phyloP scores from a whole-genome alignment of 2,797 vertebrate genomes.

The Natrix natrix region DNA sequence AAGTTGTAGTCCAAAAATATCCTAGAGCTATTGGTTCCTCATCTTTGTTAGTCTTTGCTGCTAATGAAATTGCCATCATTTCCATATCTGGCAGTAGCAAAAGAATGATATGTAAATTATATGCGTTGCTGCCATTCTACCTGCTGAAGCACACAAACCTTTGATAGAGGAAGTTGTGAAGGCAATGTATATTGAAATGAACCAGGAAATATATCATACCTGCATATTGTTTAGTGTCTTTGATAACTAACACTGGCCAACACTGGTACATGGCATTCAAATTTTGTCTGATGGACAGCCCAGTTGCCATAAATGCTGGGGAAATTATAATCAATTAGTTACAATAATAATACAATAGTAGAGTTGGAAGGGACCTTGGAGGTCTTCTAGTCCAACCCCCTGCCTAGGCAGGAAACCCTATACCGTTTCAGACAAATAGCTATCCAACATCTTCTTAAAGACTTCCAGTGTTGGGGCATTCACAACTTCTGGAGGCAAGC shows the following conservation, averaged over 20 bases:
- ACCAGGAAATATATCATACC: background rate
- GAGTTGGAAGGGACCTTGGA: too few relatives aligned
- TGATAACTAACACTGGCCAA: background rate
- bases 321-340: too few relatives aligned
- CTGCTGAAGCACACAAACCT: background rate
- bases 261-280: background rate
- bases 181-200: background rate
- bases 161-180: background rate
- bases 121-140: background rate
- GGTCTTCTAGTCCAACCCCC: too few relatives aligned
- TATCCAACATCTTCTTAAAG: too few relatives aligned
- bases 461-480: too few relatives aligned
- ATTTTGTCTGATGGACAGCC: background rate
- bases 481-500: too few relatives aligned
- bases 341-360: too few relatives aligned
- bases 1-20: background rate
- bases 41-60: background rate
- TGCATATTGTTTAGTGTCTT: background rate
- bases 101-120: background rate
- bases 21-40: background rate
- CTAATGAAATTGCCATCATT: background rate
- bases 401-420: too few relatives aligned
- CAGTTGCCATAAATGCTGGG: background rate
- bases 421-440: too few relatives aligned
- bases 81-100: background rate